Evolutionary conservation across 2,888 invertebrate species (phyloP), one percentile per base, ranked within the genome.

Genomic region (Athetis lepigone): DNA sequence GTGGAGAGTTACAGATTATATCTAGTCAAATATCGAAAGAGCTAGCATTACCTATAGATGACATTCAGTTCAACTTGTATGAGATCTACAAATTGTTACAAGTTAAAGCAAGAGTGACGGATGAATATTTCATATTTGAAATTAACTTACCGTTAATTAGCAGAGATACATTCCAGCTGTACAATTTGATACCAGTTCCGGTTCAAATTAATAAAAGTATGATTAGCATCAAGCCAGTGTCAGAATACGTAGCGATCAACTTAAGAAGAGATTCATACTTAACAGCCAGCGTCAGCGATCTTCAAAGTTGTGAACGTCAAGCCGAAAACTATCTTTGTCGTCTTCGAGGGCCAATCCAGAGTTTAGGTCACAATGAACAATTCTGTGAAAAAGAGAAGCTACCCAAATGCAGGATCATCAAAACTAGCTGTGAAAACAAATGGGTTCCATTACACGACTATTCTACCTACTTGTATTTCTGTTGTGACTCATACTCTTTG

Each of bases 1-100:
- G 36, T 16, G 5, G 18, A 19, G 58, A 58, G 43, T 43, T 58
- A 13, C 37, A 59, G 18, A 50, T 27, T 8, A 59, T 59, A n/a
- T 45, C 27, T 16, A 37, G 36, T 13, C 55, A 45, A 11, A 42
- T 55, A 19, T 18, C 45, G 2, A 23, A 45, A 9, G 55, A 55
- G 1, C 8, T 45, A 8, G 23, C 23, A 4, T n/a, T 55, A 6
- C 55, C 55, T 7, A 37, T 55, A 7, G 25, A 23, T 16, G 45
- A 45, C 25, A 21, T 33, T 8, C 33, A 55, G 3, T 23, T 23
- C 4, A 37, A 55, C n/a, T 36, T 54, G 13, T 33, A 27, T 21
- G 8, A 54, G 11, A 16, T 54, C 16, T 54, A 54, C 29, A 27
- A 42, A 4, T 36, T 54, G 8, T 23, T 54, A 21, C 43, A 23